Evolutionary conservation across 2,888 invertebrate species (phyloP).

Genomic region (Epiblema foenella): DNA sequence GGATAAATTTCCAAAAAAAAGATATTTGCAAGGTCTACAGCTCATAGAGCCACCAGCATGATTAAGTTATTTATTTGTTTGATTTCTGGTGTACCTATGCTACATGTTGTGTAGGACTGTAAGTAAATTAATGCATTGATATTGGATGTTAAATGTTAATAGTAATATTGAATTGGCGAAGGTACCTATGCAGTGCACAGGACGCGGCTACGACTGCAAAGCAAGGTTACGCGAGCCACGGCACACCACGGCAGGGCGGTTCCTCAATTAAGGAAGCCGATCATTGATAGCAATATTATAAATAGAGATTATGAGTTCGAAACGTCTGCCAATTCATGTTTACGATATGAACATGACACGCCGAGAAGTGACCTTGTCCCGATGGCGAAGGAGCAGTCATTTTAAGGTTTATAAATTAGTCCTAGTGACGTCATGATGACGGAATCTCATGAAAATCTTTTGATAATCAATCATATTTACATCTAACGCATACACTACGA

Average conservation of each 20-base stretch:
- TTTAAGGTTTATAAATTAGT: constrained; percentile 80
- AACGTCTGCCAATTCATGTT: constrained; percentile 74
- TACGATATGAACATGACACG: constrained; percentile 68
- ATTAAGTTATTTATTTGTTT: background rate
- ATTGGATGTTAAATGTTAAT: background rate
- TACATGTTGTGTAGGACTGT: too few relatives aligned
- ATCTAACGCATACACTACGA: constrained; percentile 38
- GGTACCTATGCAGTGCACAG: background rate
- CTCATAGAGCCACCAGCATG: too few relatives aligned
- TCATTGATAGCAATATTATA: constrained; percentile 66
- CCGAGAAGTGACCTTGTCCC: constrained; percentile 78
- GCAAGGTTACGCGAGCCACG: constrained; percentile 49
- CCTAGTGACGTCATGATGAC: constrained; percentile 79
- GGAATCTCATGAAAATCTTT: constrained; percentile 64
- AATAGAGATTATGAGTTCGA: constrained; percentile 66
- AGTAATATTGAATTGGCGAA: background rate
- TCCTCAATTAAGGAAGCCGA: constrained; percentile 61
- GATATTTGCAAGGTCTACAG: too few relatives aligned
- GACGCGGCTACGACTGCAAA: constrained; percentile 45
- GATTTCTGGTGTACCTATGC: background rate
- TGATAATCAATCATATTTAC: constrained; percentile 49
- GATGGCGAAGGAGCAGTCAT: constrained; percentile 73
- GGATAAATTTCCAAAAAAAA: too few relatives aligned
- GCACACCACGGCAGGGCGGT: constrained; percentile 67
- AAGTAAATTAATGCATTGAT: background rate